Conservation (phyloP, 2,888 invertebrate genomes). For the Eilema caniola region DNA sequence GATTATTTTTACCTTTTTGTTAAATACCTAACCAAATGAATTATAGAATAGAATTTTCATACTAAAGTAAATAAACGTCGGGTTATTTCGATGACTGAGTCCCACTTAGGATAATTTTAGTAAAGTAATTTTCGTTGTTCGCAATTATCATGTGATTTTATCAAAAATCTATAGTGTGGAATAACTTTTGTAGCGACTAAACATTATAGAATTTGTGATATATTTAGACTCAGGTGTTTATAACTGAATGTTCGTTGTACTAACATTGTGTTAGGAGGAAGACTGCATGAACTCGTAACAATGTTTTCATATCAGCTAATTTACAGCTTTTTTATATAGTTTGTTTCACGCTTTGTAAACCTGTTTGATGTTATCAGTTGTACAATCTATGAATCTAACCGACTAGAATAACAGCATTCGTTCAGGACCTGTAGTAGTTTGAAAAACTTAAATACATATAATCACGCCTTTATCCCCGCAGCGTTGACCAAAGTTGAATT, state of each 20-base stretch:
- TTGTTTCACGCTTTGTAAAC: slow-evolving; percentile 13
- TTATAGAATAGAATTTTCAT: slow-evolving; percentile 1
- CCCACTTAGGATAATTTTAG: slow-evolving; percentile 18
- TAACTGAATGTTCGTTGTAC: slow-evolving; percentile 12
- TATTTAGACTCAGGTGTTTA: slow-evolving; percentile 16
- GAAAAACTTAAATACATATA: background rate
- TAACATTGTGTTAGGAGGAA: slow-evolving; percentile 21
- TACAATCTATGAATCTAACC: no score
- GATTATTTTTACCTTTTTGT: no score
- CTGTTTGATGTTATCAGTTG: background rate
- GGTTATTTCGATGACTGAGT: slow-evolving; percentile 9
- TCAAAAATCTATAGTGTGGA: slow-evolving; percentile 22
- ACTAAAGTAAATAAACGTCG: slow-evolving; percentile 8
- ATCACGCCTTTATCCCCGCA: no score
- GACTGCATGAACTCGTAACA: slow-evolving; percentile 15
- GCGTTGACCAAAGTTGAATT: no score
- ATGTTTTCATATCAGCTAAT: slow-evolving; percentile 27
- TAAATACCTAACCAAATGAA: no score
- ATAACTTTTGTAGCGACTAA: slow-evolving; percentile 7
- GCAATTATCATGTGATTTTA: slow-evolving; percentile 37
- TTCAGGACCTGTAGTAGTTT: background rate
- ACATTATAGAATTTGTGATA: slow-evolving; percentile 12
- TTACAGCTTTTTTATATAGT: slow-evolving; percentile 14
- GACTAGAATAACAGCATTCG: no score
- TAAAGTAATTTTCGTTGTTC: slow-evolving; percentile 36